Conservation (phyloP, 2,113 vertebrate species). For the Phalacrocorax pelagicus region DNA sequence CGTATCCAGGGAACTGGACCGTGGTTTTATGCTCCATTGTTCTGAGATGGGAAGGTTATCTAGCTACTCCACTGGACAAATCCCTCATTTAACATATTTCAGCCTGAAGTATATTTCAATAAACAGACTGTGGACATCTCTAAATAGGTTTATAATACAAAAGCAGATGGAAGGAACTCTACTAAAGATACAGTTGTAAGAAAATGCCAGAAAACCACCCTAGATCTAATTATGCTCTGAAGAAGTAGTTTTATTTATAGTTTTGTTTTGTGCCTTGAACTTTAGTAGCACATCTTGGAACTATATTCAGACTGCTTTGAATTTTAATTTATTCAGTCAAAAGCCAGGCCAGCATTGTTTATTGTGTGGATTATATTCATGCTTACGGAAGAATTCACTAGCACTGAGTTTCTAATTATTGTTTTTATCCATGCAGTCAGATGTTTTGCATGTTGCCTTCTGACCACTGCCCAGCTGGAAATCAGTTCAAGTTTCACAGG, state of each 20-base stretch:
- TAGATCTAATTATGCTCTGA: background rate
- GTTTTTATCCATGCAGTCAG: conserved; percentile 67
- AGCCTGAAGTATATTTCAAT: conserved; percentile 28
- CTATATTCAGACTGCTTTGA: conserved; percentile 68
- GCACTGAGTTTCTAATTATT: conserved; percentile 70
- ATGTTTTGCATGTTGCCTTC: conserved; percentile 61
- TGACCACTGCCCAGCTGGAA: conserved; percentile 62
- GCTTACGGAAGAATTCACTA: conserved; percentile 70
- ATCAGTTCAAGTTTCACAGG: conserved; percentile 47
- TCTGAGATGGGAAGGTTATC: conserved; percentile 33
- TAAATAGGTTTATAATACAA: background rate
- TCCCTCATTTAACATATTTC: background rate
- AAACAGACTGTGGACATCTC: background rate
- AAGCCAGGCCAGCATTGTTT: conserved; percentile 70
- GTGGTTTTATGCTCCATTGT: background rate
- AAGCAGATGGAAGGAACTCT: background rate
- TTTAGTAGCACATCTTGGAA: conserved; percentile 65
- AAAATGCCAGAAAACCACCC: background rate
- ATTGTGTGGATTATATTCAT: conserved; percentile 66
- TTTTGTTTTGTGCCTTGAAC: conserved; percentile 66
- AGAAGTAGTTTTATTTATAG: conserved; percentile 42
- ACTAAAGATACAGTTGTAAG: background rate
- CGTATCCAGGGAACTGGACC: background rate
- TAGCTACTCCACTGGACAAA: background rate
- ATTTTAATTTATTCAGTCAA: conserved; percentile 75